Conservation (phyloP, 2,797 vertebrate species). For the Accipiter badius region DNA sequence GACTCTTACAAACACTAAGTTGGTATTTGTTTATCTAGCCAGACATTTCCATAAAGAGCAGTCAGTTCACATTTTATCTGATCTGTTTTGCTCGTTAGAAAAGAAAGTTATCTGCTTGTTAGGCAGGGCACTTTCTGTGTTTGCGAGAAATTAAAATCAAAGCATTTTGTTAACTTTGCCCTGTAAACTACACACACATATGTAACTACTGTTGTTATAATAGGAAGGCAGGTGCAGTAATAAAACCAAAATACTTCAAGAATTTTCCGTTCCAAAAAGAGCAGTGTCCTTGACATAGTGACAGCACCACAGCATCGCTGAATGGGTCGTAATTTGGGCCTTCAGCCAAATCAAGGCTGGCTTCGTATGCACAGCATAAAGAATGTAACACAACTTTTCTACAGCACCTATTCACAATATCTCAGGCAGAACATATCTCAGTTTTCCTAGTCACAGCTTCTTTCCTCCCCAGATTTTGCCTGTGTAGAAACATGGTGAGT, state of each 20-base stretch:
- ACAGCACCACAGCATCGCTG: background rate
- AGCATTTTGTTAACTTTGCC: background rate
- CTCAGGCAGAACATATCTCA: background rate
- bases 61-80: background rate
- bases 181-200: background rate
- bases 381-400: background rate
- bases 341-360: background rate
- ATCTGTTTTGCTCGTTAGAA: rapidly evolving
- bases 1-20: background rate
- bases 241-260: background rate
- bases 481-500: background rate
- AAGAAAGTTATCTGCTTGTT: background rate
- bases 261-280: background rate
- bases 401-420: background rate
- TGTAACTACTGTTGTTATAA: background rate
- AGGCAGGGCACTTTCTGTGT: background rate
- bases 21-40: background rate
- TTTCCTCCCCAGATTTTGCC: background rate
- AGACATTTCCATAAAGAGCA: background rate
- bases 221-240: background rate
- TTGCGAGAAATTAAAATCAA: background rate
- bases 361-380: background rate
- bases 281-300: background rate
- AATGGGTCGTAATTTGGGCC: background rate
- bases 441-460: background rate